Base-by-base conservation (phyloP, 2,888 invertebrate genomes). In the Oxytorus armatus region DNA sequence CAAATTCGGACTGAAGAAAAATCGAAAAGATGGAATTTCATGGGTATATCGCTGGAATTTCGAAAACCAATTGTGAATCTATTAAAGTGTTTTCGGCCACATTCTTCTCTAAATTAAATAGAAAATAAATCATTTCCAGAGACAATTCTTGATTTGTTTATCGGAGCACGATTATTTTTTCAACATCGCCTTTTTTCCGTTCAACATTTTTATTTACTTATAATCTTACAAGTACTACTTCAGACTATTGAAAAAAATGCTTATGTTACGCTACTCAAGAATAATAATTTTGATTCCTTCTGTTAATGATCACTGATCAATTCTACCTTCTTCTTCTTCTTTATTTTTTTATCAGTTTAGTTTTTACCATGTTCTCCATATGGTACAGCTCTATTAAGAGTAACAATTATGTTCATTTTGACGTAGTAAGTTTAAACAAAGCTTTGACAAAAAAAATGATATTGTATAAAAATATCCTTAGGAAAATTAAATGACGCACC, bases 391-490 rank as follows among this genome's bases (percentile, higher is more conserved):
- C 5, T 18, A 18, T 21, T 49, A 8, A 21, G 18, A 14, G 14
- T 44, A 16, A 29, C 36, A 16, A 59, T 7, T 57, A 18, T n/a
- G 8, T 3, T 3, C 10, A 14, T 42, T 23, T 21, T 61, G 11
- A 1, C 8, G 7, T 5, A 55, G 29, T 55, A 16, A 10, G 33
- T 10, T 8, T 18, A 18, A 33, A 16, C 14, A 33, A 18, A 33
- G 8, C 10, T 0, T 10, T 7, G 10, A 33, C 16, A 16, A 29
- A 63, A 65, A 16, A 29, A 33, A 65, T 47, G 23, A 4, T 59
- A 18, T 36, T 29, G 29, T 5, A 29, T n/a, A 63, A 63, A 63
- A 65, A 29, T 47, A 29, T 18, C 11, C 4, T 47, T 29, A 10
- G n/a, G 16, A 7, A 11, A 33, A 65, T 47, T 3, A 47, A 65